Evolutionary conservation across 2,113 vertebrate genomes (phyloP).

Genomic region (Cromileptes altivelis): DNA sequence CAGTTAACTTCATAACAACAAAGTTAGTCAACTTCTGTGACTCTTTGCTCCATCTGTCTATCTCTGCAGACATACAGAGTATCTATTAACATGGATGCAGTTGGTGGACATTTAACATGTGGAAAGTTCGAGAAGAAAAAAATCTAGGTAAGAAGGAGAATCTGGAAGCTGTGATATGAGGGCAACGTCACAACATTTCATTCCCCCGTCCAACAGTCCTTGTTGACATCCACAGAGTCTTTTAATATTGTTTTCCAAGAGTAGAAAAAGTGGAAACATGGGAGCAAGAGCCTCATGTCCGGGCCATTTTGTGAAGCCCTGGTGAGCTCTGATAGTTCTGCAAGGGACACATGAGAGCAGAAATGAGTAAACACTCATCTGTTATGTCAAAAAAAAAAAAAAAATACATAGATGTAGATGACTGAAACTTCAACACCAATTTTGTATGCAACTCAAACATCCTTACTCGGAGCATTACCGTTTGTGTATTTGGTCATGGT

Average conservation of each 20-base stretch:
- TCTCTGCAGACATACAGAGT: not conserved
- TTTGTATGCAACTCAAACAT: not conserved
- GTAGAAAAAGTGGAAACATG: slow-evolving; percentile 24
- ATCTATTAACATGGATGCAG: not conserved
- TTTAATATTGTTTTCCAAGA: slow-evolving; percentile 36
- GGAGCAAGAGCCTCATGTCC: slow-evolving; percentile 69
- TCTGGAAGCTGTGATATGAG: slow-evolving; percentile 4
- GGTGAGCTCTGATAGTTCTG: slow-evolving; percentile 84
- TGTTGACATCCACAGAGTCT: slow-evolving; percentile 16
- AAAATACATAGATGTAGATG: not conserved
- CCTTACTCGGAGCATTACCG: not conserved
- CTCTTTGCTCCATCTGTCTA: not conserved
- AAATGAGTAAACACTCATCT: slow-evolving; percentile 1
- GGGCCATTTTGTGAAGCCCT: slow-evolving; percentile 86
- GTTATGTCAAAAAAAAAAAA: not conserved
- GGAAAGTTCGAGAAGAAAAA: slow-evolving; percentile 20
- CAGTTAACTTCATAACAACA: not conserved
- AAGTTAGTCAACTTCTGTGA: not conserved
- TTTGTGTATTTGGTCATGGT: not conserved
- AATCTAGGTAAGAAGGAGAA: slow-evolving; percentile 2
- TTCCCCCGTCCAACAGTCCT: not conserved
- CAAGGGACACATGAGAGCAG: slow-evolving; percentile 32
- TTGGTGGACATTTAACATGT: slow-evolving; percentile 10
- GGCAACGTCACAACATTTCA: slow-evolving; percentile 4
- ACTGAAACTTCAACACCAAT: not conserved